Evolutionary conservation across 2,888 invertebrate genomes (phyloP), one percentile per base, ranked within the genome.

Genomic region (Acrobasis suavella): DNA sequence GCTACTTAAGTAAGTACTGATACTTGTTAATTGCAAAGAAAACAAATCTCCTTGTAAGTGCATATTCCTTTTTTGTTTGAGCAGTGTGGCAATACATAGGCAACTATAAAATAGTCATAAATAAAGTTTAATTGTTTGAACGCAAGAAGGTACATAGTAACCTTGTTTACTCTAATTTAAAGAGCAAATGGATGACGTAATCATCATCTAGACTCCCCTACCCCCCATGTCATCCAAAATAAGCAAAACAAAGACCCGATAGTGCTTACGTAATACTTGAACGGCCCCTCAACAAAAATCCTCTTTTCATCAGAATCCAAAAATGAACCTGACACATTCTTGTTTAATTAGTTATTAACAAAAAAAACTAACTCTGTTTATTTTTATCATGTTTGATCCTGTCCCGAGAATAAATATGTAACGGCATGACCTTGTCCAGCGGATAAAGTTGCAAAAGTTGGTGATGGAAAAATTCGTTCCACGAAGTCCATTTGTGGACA

Each of bases 401-500:
- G 55, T 38, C 39, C 37, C 16, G 2, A 56, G 39, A 8, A 8
- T 52, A 22, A 56, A 56, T 9, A 42, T 56, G 46, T 42, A 14
- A 22, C 42, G 16, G 17, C 8, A 9, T 16, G 10, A 10, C 39
- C 5, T 16, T 15, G 12, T 51, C 32, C 32, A 14, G 32, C 10
- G 55, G n/a, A 39, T 12, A 17, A 39, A 17, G 16, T 38, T 17
- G 39, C 42, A 39, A 17, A 38, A 0, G 38, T 10, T 10, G 7
- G 46, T 46, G n/a, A 16, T 7, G 15, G 55, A 56, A 56, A 56
- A 17, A 56, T 17, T 22, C 17, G 46, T 42, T 42, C 42, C 39
- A 17, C 55, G 16, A 14, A 39, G 42, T 56, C 39, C 17, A 39
- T 39, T 9, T 17, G 10, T 42, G 42, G 1, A 2, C 42, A 56